Conservation (phyloP, 2,888 invertebrate genomes). For the Patella caerulea region DNA sequence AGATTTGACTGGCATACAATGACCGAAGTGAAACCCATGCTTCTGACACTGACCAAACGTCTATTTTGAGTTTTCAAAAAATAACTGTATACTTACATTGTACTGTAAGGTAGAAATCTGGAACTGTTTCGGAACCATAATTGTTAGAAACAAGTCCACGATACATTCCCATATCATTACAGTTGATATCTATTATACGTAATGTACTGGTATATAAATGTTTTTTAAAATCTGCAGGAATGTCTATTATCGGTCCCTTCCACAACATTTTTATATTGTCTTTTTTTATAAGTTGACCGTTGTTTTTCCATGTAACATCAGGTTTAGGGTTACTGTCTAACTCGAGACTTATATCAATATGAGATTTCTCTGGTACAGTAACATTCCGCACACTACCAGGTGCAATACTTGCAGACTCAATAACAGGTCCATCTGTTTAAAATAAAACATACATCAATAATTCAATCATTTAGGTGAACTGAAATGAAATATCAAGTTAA, state of each 20-base stretch:
- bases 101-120: not conserved
- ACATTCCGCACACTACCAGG: no score
- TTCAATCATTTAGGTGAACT: no score
- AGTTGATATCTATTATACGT: not conserved
- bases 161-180: not conserved
- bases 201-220: not conserved
- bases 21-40: no score
- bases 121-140: not conserved
- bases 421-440: no score
- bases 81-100: not conserved
- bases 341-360: not conserved
- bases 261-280: not conserved
- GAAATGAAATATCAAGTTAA: no score
- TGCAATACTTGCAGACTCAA: no score
- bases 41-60: no score
- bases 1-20: no score
- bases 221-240: not conserved
- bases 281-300: not conserved
- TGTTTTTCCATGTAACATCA: not conserved
- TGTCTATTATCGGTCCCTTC: not conserved
- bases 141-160: not conserved
- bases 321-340: not conserved
- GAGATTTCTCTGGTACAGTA: not conserved
- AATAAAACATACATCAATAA: no score
- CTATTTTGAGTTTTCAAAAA: no score